These are phyloP conservation scores for Pterocles gutturalis DNA, from an alignment of 2,113 vertebrate genomes.

Conservation along the genomic window DNA sequence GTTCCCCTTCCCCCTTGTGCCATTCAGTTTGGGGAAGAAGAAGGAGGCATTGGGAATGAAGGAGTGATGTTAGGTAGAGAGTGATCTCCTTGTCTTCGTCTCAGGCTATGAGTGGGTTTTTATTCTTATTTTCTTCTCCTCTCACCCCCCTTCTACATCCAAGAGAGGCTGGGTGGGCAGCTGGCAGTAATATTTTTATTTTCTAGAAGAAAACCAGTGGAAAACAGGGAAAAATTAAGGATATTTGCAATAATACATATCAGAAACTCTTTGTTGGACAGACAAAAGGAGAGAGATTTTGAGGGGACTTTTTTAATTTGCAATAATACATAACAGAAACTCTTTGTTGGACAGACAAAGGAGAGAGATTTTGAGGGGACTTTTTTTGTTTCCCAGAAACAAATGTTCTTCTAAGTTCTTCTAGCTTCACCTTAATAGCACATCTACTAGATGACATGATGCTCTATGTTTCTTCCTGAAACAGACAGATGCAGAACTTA, in stretches of 20 bases:
- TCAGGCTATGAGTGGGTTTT: neutral
- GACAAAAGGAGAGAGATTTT: neutral
- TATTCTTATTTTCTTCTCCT: neutral
- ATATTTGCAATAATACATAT: neutral
- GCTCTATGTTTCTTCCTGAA: neutral
- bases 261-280: no score
- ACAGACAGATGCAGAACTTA: neutral
- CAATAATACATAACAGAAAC: no score
- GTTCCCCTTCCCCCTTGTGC: fast-evolving
- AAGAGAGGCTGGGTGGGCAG: neutral
- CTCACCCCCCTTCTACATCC: fast-evolving
- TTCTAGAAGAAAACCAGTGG: neutral
- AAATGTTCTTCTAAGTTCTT: neutral
- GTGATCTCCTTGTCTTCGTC: neutral
- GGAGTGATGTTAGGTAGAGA: neutral
- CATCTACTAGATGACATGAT: neutral
- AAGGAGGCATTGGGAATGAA: neutral
- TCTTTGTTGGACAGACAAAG: no score
- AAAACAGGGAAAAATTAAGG: neutral
- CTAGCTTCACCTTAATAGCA: neutral
- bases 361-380: neutral
- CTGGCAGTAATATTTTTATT: neutral
- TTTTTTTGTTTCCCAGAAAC: neutral
- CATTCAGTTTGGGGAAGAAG: neutral
- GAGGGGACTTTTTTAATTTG: neutral